Conservation (phyloP, 2,113 vertebrate genomes). For the Telmatochromis brichardi region DNA sequence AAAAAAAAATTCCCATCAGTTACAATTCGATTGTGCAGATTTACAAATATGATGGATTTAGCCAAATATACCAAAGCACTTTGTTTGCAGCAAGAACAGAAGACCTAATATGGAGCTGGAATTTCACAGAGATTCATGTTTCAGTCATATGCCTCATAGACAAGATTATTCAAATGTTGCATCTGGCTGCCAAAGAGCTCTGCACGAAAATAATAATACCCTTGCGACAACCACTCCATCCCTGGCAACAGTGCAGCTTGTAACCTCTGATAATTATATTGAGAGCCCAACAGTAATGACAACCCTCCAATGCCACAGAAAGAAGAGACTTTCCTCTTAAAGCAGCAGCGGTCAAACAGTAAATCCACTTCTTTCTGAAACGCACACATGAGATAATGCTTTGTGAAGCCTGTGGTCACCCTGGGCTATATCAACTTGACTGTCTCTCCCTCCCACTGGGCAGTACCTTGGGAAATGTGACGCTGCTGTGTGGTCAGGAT, state of each 20-base stretch:
- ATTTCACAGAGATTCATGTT: conserved; percentile 3
- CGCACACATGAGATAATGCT: conserved; percentile 63
- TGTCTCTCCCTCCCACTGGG: conserved; percentile 38
- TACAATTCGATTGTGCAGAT: neutral
- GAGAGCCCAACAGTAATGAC: conserved; percentile 70
- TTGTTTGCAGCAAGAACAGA: conserved; percentile 4
- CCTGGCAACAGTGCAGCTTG: conserved; percentile 55
- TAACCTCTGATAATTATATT: conserved; percentile 71
- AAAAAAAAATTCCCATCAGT: neutral
- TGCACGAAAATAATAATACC: conserved; percentile 69
- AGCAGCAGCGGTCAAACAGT: conserved; percentile 61
- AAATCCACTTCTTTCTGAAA: conserved; percentile 53
- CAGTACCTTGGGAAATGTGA: conserved; percentile 46
- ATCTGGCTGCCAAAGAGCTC: conserved; percentile 57
- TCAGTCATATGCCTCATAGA: conserved; percentile 44
- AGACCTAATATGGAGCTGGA: conserved; percentile 27
- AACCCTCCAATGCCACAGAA: conserved; percentile 63
- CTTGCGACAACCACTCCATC: conserved; percentile 63
- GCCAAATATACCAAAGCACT: neutral
- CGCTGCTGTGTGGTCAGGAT: conserved; percentile 22
- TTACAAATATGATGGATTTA: neutral
- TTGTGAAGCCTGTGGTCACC: conserved; percentile 52
- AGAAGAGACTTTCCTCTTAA: conserved; percentile 69
- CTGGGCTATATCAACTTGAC: conserved; percentile 41
- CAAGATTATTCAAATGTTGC: conserved; percentile 64